Base-by-base conservation (phyloP, 2,888 invertebrate species). In the Opisthograptis luteolata region DNA sequence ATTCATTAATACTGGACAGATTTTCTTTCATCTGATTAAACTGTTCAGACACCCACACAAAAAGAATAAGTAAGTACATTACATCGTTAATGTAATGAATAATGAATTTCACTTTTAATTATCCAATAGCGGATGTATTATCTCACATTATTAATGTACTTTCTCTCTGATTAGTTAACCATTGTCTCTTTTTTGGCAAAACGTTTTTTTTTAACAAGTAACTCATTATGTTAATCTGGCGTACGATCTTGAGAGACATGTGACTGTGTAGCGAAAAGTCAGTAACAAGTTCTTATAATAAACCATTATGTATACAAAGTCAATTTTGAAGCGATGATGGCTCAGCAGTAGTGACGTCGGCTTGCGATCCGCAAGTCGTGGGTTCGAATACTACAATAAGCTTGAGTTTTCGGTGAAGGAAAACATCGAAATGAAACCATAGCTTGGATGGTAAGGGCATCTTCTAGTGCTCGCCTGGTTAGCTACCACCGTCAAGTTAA, bases 141-240 rank as follows among this genome's bases (percentile, higher is more conserved):
- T 56, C 35, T 51, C 34, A 55, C 30, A 30, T 51, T 42, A 41
- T 48, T 27, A 37, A 43, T 7, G 17, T 59, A 70, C 73, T 75
- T 76, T 78, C 73, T 72, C 66, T 53, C 55, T 52, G 57, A 49
- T 54, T 53, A 46, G 49, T 50, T 40, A 30, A 27, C 63, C 60
- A 71, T 75, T 74, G 68, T 71, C 66, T 70, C 48, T 63, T 68
- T 32, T 66, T 74, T 66, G 66, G 64, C 62, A 68, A 70, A 73
- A 71, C 62, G 60, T 62, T 60, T 64, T 64, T 65, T 62, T 60
- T 50, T 62, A 66, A 73, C 73, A 73, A 72, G 72, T 59, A 64
- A 52, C 70, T 79, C 69, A 77, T 81, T 78, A 73, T 48, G 56
- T 58, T 76, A 79, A 60, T 80, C 76, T 60, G 61, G 64, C 53